These are phyloP conservation scores for Cataglyphis livida DNA, from an alignment of 2,888 invertebrate species.

Conservation along the genomic window DNA sequence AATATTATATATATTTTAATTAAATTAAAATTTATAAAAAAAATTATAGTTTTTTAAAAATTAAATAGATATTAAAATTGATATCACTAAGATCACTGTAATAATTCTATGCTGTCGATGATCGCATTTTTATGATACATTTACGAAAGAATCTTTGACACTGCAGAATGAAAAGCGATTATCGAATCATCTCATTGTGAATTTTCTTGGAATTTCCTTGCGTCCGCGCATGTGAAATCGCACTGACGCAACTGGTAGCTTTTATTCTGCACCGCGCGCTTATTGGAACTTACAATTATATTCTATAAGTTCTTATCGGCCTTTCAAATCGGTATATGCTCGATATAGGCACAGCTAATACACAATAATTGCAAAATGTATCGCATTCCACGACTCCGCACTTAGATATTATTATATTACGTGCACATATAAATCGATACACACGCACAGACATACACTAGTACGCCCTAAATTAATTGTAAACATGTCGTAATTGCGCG, in stretches of 20 bases:
- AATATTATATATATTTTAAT: neutral
- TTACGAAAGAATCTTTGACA: neutral
- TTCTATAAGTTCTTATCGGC: slow-evolving; percentile 80
- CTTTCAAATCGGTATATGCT: slow-evolving; percentile 78
- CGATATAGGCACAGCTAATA: slow-evolving; percentile 68
- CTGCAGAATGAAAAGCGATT: slow-evolving; percentile 2
- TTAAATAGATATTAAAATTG: neutral
- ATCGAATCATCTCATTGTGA: neutral
- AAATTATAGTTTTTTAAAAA: neutral
- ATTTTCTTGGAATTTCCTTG: slow-evolving; percentile 31
- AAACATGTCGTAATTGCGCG: slow-evolving; percentile 66
- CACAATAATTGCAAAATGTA: slow-evolving; percentile 80
- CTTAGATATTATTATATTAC: slow-evolving; percentile 21
- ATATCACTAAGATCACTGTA: neutral
- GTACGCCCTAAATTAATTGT: slow-evolving; percentile 70
- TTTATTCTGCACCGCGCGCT: slow-evolving; percentile 63
- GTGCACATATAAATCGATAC: neutral
- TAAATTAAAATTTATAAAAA: neutral
- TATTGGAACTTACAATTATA: slow-evolving; percentile 82
- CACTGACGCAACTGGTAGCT: slow-evolving; percentile 50
- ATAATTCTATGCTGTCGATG: neutral
- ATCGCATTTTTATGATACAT: neutral
- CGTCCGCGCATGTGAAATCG: slow-evolving; percentile 32
- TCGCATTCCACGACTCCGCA: slow-evolving; percentile 64
- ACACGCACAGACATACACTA: neutral